Evolutionary conservation across 2,888 invertebrate genomes (phyloP).

Genomic region (Agapetus fuscipes): DNA sequence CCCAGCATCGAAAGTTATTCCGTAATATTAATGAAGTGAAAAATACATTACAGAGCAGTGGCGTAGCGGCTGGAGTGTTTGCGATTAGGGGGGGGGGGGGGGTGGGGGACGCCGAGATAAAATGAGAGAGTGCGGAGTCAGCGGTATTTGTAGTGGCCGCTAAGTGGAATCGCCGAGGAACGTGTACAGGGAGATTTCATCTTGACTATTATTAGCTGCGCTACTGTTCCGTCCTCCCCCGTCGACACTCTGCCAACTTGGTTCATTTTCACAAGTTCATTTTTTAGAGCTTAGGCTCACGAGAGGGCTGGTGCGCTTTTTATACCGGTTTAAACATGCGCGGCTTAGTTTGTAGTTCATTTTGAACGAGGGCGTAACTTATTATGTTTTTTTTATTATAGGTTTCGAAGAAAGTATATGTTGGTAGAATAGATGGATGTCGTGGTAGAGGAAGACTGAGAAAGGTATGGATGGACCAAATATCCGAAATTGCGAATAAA

Average conservation of each 20-base stretch:
- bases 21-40: constrained; percentile 10
- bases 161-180: constrained; percentile 13
- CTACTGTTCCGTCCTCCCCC: constrained; percentile 1
- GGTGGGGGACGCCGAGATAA: constrained; percentile 3
- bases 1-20: no score
- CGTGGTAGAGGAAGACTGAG: no score
- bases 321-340: neutral
- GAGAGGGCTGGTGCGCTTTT: no score
- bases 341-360: no score
- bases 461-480: no score
- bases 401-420: no score
- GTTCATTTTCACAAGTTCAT: constrained; percentile 1
- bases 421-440: no score
- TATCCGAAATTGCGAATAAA: no score
- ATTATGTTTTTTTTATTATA: no score
- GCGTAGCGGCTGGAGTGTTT: neutral
- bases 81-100: neutral
- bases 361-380: no score
- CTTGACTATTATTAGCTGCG: constrained; percentile 10
- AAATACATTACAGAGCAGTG: constrained; percentile 5
- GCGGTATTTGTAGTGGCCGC: constrained; percentile 17
- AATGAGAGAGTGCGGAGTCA: constrained; percentile 12
- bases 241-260: constrained; percentile 1
- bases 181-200: constrained; percentile 9
- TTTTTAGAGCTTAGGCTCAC: no score